Evolutionary conservation across 2,113 vertebrate genomes (phyloP), one percentile per base, ranked within the genome.

Genomic region (Rana temporaria): DNA sequence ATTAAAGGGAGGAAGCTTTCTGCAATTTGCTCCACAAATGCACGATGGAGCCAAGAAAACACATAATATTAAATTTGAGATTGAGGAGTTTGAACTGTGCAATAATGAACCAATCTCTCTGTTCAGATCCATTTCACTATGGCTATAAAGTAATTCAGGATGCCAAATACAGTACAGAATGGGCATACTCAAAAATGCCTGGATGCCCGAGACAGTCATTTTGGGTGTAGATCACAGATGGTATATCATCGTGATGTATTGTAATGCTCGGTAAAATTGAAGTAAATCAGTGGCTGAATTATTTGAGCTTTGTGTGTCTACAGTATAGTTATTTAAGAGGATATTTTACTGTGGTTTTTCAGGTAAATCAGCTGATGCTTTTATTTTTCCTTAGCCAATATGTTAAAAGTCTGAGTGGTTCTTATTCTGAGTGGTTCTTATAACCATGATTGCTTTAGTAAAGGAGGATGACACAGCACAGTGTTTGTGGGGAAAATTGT

Each of bases 81-180:
- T 64, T 52, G 42, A 64, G 62, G 42, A 66, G 75, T 52, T 62
- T 64, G 60, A 64, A 55, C 60, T 55, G 26, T 5, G 20, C 62
- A 66, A 66, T 66, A 65, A 66, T 78, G 62, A 65, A 65, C 42
- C 62, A 30, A 30, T 78, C 48, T 12, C n/a, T 78, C 42, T 78
- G 71, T 78, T 78, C 62, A 78, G 26, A 78, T 55, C 24, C 60
- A 78, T 78, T 78, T 55, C 62, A 64, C 75, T 55, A 17, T 56
- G 19, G 24, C 42, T 30, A 78, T 78, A 67, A 67, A 55, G 63
- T 66, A 55, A 67, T 56, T 78, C 42, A 78, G 19, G 76, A 52
- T 34, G 63, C 63, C 42, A 24, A 19, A 67, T 65, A 32, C 42
- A 65, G 76, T 20, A 53, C 53, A 78, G 38, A 53, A 56, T 59